A percentile compares a stretch with the other conserved stretches of the same genome.
These are phyloP conservation scores for Apodemus agrarius DNA, from an alignment of 2,797 vertebrate genomes.

Conservation along the genomic window DNA sequence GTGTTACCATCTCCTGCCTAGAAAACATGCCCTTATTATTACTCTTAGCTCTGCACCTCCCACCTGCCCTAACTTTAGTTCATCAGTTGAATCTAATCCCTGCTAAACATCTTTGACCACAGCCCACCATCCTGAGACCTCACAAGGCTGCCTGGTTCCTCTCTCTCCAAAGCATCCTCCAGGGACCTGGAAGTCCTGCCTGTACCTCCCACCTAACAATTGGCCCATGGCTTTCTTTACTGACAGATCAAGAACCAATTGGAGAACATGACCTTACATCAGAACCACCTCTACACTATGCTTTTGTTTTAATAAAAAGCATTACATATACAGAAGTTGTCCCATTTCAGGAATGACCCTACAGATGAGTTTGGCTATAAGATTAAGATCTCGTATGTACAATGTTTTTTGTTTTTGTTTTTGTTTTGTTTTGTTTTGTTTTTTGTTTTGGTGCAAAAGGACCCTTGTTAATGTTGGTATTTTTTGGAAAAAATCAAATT, in stretches of 20 bases:
- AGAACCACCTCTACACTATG: neutral
- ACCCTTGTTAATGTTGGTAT: neutral
- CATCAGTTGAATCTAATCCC: neutral
- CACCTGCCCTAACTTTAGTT: neutral
- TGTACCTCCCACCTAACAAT: neutral
- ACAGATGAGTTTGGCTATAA: neutral
- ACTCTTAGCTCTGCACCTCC: neutral
- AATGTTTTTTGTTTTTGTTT: neutral
- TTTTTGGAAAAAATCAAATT: neutral
- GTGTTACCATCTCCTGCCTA: neutral
- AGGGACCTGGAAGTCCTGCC: neutral
- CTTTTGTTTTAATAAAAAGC: neutral
- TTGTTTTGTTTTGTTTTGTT: neutral
- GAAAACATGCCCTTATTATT: neutral
- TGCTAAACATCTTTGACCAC: neutral
- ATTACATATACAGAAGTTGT: neutral
- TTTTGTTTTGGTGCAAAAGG: neutral
- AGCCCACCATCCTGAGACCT: neutral
- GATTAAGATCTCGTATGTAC: neutral
- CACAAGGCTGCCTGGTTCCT: neutral
- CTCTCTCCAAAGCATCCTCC: neutral
- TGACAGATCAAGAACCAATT: neutral
- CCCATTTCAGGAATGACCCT: neutral
- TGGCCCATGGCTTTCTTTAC: neutral
- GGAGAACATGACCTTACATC: neutral